A percentile compares a stretch with the other conserved stretches of the same genome.
These are phyloP conservation scores for Grammomys dolichurus DNA, from an alignment of 2,113 vertebrate genomes.

Conservation along the genomic window DNA sequence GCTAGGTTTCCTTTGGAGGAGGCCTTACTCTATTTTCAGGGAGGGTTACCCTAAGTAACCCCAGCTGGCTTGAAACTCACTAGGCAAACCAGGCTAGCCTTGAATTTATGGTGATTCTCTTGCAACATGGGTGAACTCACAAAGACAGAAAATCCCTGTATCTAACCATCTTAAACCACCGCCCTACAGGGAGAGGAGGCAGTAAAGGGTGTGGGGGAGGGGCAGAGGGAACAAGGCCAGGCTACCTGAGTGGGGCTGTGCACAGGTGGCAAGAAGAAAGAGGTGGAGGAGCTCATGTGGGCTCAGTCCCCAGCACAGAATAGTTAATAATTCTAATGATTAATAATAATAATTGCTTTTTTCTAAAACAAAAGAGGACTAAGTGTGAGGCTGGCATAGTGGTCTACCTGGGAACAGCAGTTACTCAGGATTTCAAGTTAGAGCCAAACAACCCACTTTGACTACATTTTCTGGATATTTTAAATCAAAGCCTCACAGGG, in stretches of 20 bases:
- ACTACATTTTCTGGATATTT: constrained; percentile 54
- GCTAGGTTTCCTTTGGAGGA: not conserved
- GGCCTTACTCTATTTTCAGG: not conserved
- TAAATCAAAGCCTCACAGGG: constrained; percentile 25
- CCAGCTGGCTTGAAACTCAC: not conserved
- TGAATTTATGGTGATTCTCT: not conserved
- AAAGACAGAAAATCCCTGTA: not conserved
- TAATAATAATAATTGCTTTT: not conserved
- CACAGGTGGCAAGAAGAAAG: not conserved
- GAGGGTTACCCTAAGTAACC: not conserved
- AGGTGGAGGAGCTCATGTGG: not conserved
- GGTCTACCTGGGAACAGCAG: not conserved
- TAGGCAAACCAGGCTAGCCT: not conserved
- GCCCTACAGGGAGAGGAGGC: not conserved
- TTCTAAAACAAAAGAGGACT: not conserved
- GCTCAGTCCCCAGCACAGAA: not conserved
- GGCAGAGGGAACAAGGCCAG: too few species aligned
- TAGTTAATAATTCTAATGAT: not conserved
- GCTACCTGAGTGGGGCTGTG: too few species aligned
- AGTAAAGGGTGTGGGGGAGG: too few species aligned
- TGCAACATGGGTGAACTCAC: not conserved
- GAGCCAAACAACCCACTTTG: not conserved
- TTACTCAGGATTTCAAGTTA: constrained; percentile 16
- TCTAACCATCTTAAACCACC: not conserved
- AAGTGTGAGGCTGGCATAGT: not conserved